Evolutionary conservation across 2,797 vertebrate genomes (phyloP), one percentile per base, ranked within the genome.

Genomic region (Pangasius sanitwongsei): DNA sequence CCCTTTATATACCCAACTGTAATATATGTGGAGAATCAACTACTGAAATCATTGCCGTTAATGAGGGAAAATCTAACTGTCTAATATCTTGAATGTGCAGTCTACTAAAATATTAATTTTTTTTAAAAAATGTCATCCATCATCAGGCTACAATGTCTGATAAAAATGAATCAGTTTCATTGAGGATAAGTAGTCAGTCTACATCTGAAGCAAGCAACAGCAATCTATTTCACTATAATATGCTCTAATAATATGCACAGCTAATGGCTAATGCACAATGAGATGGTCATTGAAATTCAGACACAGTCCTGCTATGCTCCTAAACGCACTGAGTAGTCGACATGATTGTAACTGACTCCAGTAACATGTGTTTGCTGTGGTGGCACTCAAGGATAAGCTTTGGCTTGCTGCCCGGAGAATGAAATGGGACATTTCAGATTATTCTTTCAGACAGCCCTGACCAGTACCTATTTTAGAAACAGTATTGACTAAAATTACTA

Each of bases 251-350:
- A 77, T 23, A 31, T 82, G 72, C 59, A 82, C 69, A 57, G 74
- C 81, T 88, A 86, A 87, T 87, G 85, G 65, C 34, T 85, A 87
- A 87, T 90, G 55, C 81, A 88, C 67, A 82, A 61, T 23, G 81
- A 91, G 87, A 18, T 41, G 87, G 77, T 87, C 82, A 89, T 90
- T 92, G 87, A 91, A 89, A 92, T 93, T 91, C 92, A 91, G 72
- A 88, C 55, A 8, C 67, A 25, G 90, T 77, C 44, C 85, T 82
- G 83, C 88, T 88, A 88, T n/a, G 89, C 84, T 90, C n/a, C 86
- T 81, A 91, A 91, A 93, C 92, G 90, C 88, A 91, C 90, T 78
- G 77, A 90, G 87, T 72, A 88, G 88, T 61, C 59, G 86, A 87
- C 89, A 85, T 90, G 91, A 90, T 88, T 90, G 89, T 90, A 88